phyloP scores from a whole-genome alignment of 2,113 vertebrate genomes.

The Craseonycteris thonglongyai region DNA sequence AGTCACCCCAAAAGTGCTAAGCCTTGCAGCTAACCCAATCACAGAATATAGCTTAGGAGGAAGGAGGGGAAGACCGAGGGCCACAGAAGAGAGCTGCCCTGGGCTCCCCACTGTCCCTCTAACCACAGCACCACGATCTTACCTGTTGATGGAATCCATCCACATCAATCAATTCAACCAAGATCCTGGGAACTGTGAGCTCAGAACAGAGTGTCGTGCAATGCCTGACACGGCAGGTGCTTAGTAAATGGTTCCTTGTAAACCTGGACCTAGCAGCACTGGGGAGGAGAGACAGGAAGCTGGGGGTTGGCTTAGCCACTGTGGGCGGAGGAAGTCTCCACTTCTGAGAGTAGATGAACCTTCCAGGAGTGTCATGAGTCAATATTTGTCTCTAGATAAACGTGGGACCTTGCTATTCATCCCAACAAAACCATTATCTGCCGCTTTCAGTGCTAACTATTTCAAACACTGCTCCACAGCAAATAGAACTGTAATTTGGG shows the following conservation, averaged over 20 bases:
- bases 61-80: not conserved
- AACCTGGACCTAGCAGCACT: no score
- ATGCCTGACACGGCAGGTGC: not conserved
- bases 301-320: no score
- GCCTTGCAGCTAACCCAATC: not conserved
- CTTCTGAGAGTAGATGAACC: not conserved
- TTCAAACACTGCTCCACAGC: not conserved
- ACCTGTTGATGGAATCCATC: not conserved
- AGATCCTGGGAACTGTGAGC: not conserved
- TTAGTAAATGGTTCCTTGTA: not conserved
- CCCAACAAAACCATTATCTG: not conserved
- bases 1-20: not conserved
- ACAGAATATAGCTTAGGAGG: not conserved
- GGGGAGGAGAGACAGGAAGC: not conserved
- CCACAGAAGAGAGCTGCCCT: not conserved
- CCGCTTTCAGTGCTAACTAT: not conserved
- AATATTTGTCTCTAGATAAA: slow-evolving; percentile 39
- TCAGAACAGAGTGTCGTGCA: not conserved
- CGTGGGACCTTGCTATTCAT: not conserved
- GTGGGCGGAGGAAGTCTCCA: not conserved
- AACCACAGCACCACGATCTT: not conserved
- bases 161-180: not conserved
- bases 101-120: not conserved
- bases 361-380: not conserved
- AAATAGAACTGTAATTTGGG: not conserved